Evolutionary conservation across 2,113 vertebrate species (phyloP), one percentile per base, ranked within the genome.

Genomic region (Syrmaticus mikado): DNA sequence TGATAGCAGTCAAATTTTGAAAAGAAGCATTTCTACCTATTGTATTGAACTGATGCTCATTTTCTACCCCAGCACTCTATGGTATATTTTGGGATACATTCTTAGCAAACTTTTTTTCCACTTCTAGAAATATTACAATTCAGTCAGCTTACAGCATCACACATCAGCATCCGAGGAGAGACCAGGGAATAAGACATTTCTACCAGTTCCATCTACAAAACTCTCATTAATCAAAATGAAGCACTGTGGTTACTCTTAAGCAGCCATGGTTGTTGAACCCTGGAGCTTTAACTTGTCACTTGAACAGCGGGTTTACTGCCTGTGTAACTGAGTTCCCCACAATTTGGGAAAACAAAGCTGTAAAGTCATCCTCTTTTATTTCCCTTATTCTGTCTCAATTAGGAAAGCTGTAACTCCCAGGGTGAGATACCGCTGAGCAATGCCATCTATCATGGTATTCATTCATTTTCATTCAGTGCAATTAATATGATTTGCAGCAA

Each of bases 281-380:
- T 68, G 76, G 79, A 85, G 68, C 38, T 94, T 94, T 55, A 74
- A 62, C 41, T 79, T 85, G 64, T 64, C 82, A 67, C 86, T 95
- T 82, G 40, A 91, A 76, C 64, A 60, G 15, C 27, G 61, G 48
- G 76, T 67, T 60, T 76, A 73, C 82, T 70, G 74, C 70, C 67
- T 74, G 38, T 73, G 41, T 36, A 52, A 93, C 71, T 82, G 52
- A 83, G 62, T 55, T 82, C 55, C 30, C 52, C 1, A 0, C 75
- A 87, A 93, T 78, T 43, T 78, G 15, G 20, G 67, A 19, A 4
- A 18, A 34, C 18, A 76, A 68, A 75, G 78, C 41, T 22, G 27
- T 50, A 57, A 80, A 82, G 65, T 90, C 27, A 28, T 91, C 55
- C 16, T n/a, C 43, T 83, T 53, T 85, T 58, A 83, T 60, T 79